Evolutionary conservation across 2,797 vertebrate species (phyloP).

Genomic region (Spinus pinus): DNA sequence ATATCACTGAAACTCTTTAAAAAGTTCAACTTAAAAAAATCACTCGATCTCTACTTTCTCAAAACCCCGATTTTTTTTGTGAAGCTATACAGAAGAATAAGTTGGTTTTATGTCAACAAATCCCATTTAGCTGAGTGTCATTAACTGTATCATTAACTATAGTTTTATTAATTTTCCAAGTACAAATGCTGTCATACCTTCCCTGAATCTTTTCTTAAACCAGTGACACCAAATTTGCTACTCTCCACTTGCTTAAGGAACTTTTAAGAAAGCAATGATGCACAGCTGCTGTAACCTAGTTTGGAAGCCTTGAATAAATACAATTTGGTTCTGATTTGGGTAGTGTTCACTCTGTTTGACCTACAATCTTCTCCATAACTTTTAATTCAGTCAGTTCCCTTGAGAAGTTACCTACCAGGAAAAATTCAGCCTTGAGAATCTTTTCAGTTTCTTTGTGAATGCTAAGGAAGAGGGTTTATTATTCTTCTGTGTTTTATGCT

Average conservation of each 20-base stretch:
- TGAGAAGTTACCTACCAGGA: neutral
- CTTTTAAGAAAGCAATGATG: neutral
- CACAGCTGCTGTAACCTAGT: neutral
- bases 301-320: neutral
- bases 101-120: rapidly evolving
- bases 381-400: neutral
- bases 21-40: neutral
- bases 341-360: neutral
- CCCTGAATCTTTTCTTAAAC: neutral
- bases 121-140: neutral
- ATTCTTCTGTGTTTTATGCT: neutral
- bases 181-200: neutral
- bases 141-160: neutral
- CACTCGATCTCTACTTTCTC: neutral
- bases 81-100: neutral
- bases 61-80: neutral
- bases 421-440: neutral
- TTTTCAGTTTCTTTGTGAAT: neutral
- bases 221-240: neutral
- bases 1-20: neutral
- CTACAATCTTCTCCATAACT: neutral
- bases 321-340: neutral
- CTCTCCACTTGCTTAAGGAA: neutral
- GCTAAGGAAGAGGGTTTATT: neutral
- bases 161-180: neutral